Evolutionary conservation across 2,797 vertebrate species (phyloP).

Genomic region (Crenichthys baileyi): DNA sequence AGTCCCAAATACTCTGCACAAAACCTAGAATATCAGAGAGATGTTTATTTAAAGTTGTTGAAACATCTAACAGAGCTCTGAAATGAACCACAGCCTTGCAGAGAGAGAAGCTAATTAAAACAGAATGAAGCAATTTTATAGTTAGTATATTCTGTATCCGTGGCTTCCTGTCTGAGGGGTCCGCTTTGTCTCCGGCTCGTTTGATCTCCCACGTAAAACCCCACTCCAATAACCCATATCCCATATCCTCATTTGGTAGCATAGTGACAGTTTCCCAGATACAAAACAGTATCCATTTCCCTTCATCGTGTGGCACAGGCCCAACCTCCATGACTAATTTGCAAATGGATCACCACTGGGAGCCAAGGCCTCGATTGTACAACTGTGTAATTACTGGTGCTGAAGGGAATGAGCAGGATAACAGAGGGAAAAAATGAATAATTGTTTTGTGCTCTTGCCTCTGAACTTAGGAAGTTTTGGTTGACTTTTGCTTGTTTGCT

Average conservation of each 20-base stretch:
- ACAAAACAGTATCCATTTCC: slow-evolving; percentile 71
- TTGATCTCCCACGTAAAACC: slow-evolving; percentile 51
- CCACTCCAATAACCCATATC: slow-evolving; percentile 61
- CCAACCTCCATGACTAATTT: slow-evolving; percentile 79
- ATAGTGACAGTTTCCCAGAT: slow-evolving; percentile 78
- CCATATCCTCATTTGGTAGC: slow-evolving; percentile 63
- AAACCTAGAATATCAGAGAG: background rate
- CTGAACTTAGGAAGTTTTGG: slow-evolving; percentile 23
- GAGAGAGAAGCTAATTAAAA: slow-evolving; percentile 39
- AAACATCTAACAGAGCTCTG: slow-evolving; percentile 6
- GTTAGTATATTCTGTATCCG: slow-evolving; percentile 31
- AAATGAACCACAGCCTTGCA: slow-evolving; percentile 9
- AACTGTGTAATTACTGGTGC: slow-evolving; percentile 72
- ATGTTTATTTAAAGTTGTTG: slow-evolving; percentile 18
- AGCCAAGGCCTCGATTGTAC: slow-evolving; percentile 41
- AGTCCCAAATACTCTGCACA: background rate
- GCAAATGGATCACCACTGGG: slow-evolving; percentile 81
- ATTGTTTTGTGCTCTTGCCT: slow-evolving; percentile 69
- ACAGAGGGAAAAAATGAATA: slow-evolving; percentile 76
- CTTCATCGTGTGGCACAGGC: slow-evolving; percentile 71
- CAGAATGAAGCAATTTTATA: slow-evolving; percentile 29
- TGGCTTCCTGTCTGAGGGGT: slow-evolving; percentile 50
- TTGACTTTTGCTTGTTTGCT: slow-evolving; percentile 43
- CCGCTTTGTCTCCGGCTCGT: slow-evolving; percentile 39
- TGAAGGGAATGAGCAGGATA: slow-evolving; percentile 73